Conservation (phyloP, 2,888 invertebrate species). For the Microctonus aethiopoides region DNA sequence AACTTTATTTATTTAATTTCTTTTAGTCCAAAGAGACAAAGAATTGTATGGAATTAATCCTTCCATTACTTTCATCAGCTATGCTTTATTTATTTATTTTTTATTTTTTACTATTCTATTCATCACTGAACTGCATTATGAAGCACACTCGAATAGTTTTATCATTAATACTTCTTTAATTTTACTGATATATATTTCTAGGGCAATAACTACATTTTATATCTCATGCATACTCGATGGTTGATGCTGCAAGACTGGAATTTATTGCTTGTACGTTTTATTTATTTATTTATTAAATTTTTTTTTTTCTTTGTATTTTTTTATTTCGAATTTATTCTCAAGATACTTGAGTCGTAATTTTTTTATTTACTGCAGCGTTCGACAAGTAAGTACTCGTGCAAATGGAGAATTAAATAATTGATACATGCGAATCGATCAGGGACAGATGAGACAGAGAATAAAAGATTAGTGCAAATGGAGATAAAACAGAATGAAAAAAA, state of each 20-base stretch:
- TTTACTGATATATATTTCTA: neutral
- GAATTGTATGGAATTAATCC: neutral
- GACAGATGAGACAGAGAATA: neutral
- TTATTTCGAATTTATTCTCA: neutral
- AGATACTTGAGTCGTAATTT: neutral
- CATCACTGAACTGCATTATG: neutral
- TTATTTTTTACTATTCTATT: neutral
- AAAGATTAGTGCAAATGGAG: neutral
- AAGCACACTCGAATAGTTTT: neutral
- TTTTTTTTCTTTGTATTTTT: neutral
- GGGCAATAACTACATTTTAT: constrained; percentile 8
- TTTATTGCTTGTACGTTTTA: too few species aligned
- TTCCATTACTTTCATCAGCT: neutral
- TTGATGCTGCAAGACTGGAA: neutral
- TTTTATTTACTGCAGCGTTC: neutral
- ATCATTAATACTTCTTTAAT: neutral
- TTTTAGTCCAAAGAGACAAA: neutral
- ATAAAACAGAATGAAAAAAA: neutral
- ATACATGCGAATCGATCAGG: constrained; percentile 11
- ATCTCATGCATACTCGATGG: constrained; percentile 14
- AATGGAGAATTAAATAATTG: neutral
- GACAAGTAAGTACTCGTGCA: neutral
- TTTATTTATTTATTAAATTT: too few species aligned
- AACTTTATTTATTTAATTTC: neutral
- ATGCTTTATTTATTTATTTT: neutral